phyloP scores from a whole-genome alignment of 1,140 invertebrate species.

The Scaptodrosophila lebanonensis region DNA sequence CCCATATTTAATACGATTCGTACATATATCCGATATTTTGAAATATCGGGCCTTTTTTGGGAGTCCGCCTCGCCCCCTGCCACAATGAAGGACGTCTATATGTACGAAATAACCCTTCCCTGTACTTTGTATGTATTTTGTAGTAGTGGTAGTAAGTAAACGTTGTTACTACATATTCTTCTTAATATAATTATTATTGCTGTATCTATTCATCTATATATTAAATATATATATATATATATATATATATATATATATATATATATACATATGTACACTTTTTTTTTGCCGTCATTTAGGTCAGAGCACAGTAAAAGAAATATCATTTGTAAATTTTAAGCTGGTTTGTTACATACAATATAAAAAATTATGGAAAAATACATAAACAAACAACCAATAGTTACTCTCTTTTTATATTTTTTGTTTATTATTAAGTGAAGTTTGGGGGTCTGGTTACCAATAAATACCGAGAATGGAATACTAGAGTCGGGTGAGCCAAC shows the following conservation, averaged over 20 bases:
- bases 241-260: constrained; percentile 7
- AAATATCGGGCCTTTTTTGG: constrained; percentile 6
- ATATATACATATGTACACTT: constrained; percentile 24
- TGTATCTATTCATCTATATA: constrained; percentile 19
- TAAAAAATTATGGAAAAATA: constrained; percentile 17
- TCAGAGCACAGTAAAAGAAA: constrained; percentile 34
- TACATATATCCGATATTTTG: constrained; percentile 13
- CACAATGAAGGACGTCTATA: no score
- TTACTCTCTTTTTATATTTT: no score
- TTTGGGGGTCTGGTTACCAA: no score
- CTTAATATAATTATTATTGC: constrained; percentile 35
- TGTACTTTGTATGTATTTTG: constrained; percentile 45
- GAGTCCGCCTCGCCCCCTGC: no score
- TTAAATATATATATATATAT: constrained; percentile 32
- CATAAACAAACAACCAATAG: constrained; percentile 1
- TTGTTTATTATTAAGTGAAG: no score
- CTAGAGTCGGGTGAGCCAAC: no score
- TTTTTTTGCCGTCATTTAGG: constrained; percentile 28
- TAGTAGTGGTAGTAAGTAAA: constrained; percentile 32
- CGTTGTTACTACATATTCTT: constrained; percentile 49
- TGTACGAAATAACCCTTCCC: no score
- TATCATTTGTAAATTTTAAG: constrained; percentile 36
- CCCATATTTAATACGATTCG: constrained; percentile 21
- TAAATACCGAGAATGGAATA: no score
- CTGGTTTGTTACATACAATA: constrained; percentile 36